Conservation (phyloP, 2,888 invertebrate genomes). For the Synanthedon andrenaeformis region DNA sequence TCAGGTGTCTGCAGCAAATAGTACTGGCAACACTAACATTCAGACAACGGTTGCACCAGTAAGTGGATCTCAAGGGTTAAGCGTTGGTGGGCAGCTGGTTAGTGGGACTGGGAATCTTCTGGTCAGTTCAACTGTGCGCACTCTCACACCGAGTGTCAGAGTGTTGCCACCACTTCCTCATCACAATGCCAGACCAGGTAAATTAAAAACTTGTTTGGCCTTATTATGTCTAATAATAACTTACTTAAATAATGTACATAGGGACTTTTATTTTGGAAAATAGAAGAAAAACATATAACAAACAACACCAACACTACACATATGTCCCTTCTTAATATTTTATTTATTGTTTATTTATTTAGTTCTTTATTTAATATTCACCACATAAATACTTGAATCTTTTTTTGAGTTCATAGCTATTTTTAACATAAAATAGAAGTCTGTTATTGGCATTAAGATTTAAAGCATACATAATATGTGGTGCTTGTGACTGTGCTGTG, state of each 20-base stretch:
- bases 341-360: too few relatives aligned
- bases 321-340: too few relatives aligned
- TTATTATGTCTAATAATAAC: neutral
- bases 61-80: conserved; percentile 36
- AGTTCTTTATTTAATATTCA: too few relatives aligned
- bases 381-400: too few relatives aligned
- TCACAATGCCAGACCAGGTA: conserved; percentile 55
- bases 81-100: conserved; percentile 47
- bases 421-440: too few relatives aligned
- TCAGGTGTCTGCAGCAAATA: conserved; percentile 37
- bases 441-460: too few relatives aligned
- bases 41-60: conserved; percentile 37
- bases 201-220: conserved; percentile 3
- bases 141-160: conserved; percentile 52
- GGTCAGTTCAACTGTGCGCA: conserved; percentile 51
- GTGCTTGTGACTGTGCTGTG: too few relatives aligned
- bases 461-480: too few relatives aligned
- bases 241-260: neutral
- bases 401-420: too few relatives aligned
- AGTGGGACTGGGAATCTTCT: conserved; percentile 44
- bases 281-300: too few relatives aligned
- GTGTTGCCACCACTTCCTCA: conserved; percentile 54
- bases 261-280: too few relatives aligned
- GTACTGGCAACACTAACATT: conserved; percentile 23
- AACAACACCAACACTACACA: too few relatives aligned